Evolutionary conservation across 2,888 invertebrate genomes (phyloP).

Genomic region (Dermolepida albohirtum): DNA sequence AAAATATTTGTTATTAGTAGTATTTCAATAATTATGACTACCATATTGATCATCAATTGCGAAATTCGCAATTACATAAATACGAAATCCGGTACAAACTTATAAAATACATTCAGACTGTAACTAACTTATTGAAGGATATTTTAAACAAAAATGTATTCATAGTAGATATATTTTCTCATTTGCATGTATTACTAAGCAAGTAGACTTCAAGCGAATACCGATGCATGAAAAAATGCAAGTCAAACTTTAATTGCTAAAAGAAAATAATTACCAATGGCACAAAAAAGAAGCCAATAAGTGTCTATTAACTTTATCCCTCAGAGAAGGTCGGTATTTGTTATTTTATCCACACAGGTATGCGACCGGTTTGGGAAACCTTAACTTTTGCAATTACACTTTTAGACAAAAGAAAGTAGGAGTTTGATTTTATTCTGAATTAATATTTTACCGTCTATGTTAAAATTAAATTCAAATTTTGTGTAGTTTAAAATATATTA

Average conservation of each 20-base stretch:
- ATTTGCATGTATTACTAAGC: too few species aligned
- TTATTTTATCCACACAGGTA: constrained; percentile 23
- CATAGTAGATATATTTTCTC: too few species aligned
- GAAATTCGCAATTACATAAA: too few species aligned
- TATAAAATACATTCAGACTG: neutral
- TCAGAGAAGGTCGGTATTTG: constrained; percentile 11
- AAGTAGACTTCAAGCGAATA: constrained; percentile 1
- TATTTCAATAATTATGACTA: too few species aligned
- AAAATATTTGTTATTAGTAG: too few species aligned
- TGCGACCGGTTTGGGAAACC: constrained; percentile 23
- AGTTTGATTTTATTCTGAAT: neutral
- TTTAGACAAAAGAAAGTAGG: constrained; percentile 21
- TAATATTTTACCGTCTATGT: too few species aligned
- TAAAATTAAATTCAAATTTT: constrained; percentile 6
- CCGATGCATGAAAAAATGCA: neutral
- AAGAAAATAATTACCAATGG: constrained; percentile 15
- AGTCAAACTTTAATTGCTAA: constrained; percentile 4
- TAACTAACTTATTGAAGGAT: neutral
- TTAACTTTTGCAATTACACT: constrained; percentile 29
- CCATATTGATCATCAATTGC: too few species aligned
- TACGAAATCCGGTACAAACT: too few species aligned
- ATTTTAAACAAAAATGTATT: neutral
- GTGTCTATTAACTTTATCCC: constrained; percentile 7
- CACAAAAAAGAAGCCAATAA: neutral
- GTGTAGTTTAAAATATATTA: neutral